Evolutionary conservation across 1,140 invertebrate genomes (phyloP), one percentile per base, ranked within the genome.

Genomic region (Cotesia typhae): DNA sequence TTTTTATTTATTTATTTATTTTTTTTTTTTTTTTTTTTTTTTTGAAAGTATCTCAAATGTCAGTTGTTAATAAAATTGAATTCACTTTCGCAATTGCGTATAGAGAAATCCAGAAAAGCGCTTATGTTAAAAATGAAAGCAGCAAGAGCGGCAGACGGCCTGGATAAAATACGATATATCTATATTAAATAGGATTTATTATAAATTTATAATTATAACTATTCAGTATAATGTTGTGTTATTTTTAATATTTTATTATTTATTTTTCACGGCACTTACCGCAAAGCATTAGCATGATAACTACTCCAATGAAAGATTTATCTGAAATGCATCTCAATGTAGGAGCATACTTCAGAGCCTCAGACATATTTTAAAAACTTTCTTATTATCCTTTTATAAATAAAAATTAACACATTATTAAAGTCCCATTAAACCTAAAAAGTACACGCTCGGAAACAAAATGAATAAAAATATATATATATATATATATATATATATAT

Each of bases 81-180:
- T 51, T 64, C 14, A 64, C 61, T 65, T 65, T 38, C 63, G 41
- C 41, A 12, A 28, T 65, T 28, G 59, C 28, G 20, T 20, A n/a
- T 3, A 65, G 65, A 36, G 65, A 67, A 67, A 67, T 53, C 41
- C 20, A 53, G 65, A 67, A 67, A 67, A 67, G 41, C 41, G 28
- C 41, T 67, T 64, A 53, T 47, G 47, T 67, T 28, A 67, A 67
- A 67, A 67, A 67, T 37, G 65, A 67, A 67, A 67, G 65, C 65
- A 47, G 41, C 41, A 20, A 67, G 53, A 67, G 65, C 65, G 53
- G 65, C 65, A 10, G 35, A 55, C 53, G 65, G 65, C 65, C 51
- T 67, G 65, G 51, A 67, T 67, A 53, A 28, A 28, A 28, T 28
- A 28, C 28, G 28, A 28, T 28, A 28, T 28, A 28, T 28, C 1